Base-by-base conservation (phyloP, 2,113 vertebrate species). In the Barbus barbus region DNA sequence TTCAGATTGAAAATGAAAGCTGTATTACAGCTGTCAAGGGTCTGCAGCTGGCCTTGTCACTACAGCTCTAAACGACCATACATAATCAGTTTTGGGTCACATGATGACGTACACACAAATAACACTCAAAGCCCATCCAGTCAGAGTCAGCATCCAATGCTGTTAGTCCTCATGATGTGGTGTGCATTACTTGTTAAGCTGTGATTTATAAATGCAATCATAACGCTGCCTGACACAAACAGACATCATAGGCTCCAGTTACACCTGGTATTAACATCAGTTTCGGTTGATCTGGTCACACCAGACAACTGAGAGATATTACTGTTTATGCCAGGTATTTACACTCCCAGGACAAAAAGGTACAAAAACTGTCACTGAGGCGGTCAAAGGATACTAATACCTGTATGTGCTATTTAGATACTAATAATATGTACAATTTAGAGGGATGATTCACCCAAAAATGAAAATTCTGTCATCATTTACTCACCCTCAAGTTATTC, bases 221-320 rank as follows among this genome's bases (percentile, higher is more conserved):
- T 88, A 92, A 92, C 89, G 90, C 88, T 92, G 89, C 89, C 87
- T 90, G 89, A 91, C 82, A 91, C 83, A 91, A 92, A 91, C 90
- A 92, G 90, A 91, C 86, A 87, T 63, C 89, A 90, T 90, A 86
- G 71, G 38, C n/a, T 11, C 11, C 2, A 8, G 22, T 44, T 44
- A 73, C 12, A n/a, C 22, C 11, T 73, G 12, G n/a, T 26, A 46
- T 73, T 73, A 73, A 73, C 69, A 38, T 33, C 71, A 11, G 22
- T 24, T 5, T 46, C 71, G 1, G 38, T 13, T 44, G 73, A 75
- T 75, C 46, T 51, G 73, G 26, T 75, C 73, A 28, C 46, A 75
- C 44, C 26, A 8, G 73, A 51, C 44, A 48, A 75, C 24, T 44
- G n/a, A 75, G 72, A 31, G 3, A 44, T 16, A 75, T 51, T 22